Conservation (phyloP, 2,888 invertebrate species). For the Rhagonycha lutea region DNA sequence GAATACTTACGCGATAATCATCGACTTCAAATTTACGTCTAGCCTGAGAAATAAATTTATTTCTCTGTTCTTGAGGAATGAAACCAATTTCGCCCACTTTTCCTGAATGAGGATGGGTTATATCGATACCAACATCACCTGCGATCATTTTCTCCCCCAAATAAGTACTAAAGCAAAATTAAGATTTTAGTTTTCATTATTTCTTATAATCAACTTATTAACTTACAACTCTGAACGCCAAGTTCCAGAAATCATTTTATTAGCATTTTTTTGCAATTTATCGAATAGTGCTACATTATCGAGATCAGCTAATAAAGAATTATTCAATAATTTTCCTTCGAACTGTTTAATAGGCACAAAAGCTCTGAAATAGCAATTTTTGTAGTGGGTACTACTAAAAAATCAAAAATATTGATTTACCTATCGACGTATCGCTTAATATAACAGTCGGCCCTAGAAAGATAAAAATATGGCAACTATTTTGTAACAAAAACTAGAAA, state of each 20-base stretch:
- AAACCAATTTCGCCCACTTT: neutral
- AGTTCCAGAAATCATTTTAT: neutral
- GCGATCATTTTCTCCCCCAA: neutral
- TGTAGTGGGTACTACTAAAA: no score
- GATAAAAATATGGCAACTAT: neutral
- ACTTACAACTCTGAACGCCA: neutral
- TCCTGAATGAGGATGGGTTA: neutral
- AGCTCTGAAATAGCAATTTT: neutral
- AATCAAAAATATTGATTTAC: neutral
- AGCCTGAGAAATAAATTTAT: neutral
- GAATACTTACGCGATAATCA: neutral
- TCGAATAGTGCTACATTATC: fast-evolving
- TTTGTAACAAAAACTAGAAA: neutral
- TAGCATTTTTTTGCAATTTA: neutral
- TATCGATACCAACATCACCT: neutral
- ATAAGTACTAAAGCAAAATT: neutral
- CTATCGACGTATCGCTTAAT: neutral
- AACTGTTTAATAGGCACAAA: neutral
- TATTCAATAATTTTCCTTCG: neutral
- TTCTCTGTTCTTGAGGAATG: neutral
- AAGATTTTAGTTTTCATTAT: neutral
- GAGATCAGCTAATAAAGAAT: neutral
- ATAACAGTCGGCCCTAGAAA: neutral
- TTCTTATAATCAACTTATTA: neutral
- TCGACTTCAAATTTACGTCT: neutral